phyloP scores from a whole-genome alignment of 2,888 invertebrate species.

The Eilema griseolum region DNA sequence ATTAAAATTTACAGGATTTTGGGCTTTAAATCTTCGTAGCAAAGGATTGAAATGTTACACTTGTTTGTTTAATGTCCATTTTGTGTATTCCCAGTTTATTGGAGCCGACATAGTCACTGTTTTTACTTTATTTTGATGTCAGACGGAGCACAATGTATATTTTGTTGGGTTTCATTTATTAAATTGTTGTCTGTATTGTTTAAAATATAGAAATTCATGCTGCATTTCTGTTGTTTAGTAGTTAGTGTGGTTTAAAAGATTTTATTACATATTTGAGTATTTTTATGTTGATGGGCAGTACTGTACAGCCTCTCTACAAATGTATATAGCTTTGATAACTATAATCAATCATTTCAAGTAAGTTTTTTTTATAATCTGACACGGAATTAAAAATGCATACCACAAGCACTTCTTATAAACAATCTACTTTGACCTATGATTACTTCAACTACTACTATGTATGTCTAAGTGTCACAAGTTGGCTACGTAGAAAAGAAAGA shows the following conservation, averaged over 20 bases:
- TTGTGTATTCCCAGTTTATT: slow-evolving; percentile 54
- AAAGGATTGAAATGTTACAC: slow-evolving; percentile 69
- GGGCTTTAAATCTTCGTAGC: slow-evolving; percentile 63
- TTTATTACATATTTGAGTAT: background rate
- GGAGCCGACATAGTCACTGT: slow-evolving; percentile 45
- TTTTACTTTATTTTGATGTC: slow-evolving; percentile 56
- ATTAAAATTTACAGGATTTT: slow-evolving; percentile 79
- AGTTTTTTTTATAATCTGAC: background rate
- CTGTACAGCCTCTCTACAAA: no score
- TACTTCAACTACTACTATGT: background rate
- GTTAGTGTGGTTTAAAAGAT: background rate
- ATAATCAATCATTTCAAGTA: no score
- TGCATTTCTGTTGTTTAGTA: background rate
- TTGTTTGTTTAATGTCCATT: slow-evolving; percentile 54
- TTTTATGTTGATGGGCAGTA: no score
- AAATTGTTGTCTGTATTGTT: slow-evolving; percentile 32
- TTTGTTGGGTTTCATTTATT: slow-evolving; percentile 42
- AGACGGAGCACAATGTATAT: slow-evolving; percentile 34
- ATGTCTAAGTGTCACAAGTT: no score
- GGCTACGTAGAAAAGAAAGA: no score
- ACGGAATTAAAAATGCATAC: background rate
- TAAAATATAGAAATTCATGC: slow-evolving; percentile 2
- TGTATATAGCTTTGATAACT: no score
- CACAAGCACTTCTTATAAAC: background rate
- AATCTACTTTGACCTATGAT: background rate